Conservation (phyloP, 2,888 invertebrate species). For the Pristionchus entomophagus region DNA sequence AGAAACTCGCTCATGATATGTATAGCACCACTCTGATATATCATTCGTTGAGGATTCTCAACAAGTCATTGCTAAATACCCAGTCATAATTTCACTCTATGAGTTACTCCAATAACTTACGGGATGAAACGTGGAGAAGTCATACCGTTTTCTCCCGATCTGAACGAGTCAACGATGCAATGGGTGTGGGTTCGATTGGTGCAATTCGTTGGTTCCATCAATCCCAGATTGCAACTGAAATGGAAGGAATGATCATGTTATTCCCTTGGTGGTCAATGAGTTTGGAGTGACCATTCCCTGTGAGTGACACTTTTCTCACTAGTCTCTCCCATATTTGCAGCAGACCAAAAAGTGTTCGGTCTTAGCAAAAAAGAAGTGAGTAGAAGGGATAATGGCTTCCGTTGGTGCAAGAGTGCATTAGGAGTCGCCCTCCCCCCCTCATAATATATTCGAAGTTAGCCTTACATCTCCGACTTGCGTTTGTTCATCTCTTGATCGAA, state of each 20-base stretch:
- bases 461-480: background rate
- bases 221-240: conserved; percentile 31
- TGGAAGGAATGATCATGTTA: background rate
- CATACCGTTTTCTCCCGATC: conserved; percentile 14
- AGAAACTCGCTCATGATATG: too few relatives aligned
- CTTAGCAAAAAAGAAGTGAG: background rate
- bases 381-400: background rate
- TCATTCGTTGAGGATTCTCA: too few relatives aligned
- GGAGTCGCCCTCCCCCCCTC: background rate
- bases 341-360: background rate
- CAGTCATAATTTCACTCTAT: too few relatives aligned
- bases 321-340: background rate
- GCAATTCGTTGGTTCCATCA: background rate
- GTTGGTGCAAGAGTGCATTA: too few relatives aligned
- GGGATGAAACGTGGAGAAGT: background rate
- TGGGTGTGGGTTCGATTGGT: conserved; percentile 37
- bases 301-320: background rate
- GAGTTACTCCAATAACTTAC: too few relatives aligned
- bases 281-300: background rate
- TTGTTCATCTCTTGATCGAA: conserved; percentile 12
- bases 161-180: conserved; percentile 42
- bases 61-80: too few relatives aligned
- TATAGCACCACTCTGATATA: too few relatives aligned
- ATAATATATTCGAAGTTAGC: too few relatives aligned
- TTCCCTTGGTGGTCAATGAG: background rate